Conservation (phyloP, 2,113 vertebrate species). For the Pterocles burchelli region DNA sequence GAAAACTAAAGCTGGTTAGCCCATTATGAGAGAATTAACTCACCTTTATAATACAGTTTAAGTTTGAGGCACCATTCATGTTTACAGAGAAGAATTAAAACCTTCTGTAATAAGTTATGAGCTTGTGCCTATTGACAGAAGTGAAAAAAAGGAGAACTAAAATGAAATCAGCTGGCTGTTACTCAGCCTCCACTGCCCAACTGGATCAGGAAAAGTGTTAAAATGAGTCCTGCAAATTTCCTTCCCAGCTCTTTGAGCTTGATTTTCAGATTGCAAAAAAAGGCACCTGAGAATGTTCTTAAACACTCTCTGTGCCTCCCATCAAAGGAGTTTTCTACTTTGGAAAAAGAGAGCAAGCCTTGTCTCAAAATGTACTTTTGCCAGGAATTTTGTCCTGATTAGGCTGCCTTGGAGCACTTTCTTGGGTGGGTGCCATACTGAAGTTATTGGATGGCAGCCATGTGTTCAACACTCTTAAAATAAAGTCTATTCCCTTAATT, state of each 20-base stretch:
- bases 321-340: conserved; percentile 30
- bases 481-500: conserved; percentile 57
- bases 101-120: not conserved
- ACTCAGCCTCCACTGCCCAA: conserved; percentile 2
- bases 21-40: not conserved
- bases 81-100: conserved; percentile 28
- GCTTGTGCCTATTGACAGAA: conserved; percentile 24
- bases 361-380: conserved; percentile 15
- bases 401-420: conserved; percentile 28
- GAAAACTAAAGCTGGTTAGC: not conserved
- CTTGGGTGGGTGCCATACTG: conserved; percentile 31
- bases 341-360: conserved; percentile 39
- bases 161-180: conserved; percentile 48
- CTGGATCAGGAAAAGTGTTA: not conserved
- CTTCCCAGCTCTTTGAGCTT: not conserved
- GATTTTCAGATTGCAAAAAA: conserved; percentile 12
- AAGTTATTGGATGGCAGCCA: conserved; percentile 42
- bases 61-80: not conserved
- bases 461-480: conserved; percentile 39
- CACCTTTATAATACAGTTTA: not conserved
- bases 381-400: conserved; percentile 44
- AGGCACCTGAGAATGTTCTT: conserved; percentile 21
- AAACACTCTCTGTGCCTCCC: not conserved
- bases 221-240: not conserved
- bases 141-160: conserved; percentile 16